Base-by-base conservation (phyloP, 1,140 invertebrate genomes). In the Apis florea region DNA sequence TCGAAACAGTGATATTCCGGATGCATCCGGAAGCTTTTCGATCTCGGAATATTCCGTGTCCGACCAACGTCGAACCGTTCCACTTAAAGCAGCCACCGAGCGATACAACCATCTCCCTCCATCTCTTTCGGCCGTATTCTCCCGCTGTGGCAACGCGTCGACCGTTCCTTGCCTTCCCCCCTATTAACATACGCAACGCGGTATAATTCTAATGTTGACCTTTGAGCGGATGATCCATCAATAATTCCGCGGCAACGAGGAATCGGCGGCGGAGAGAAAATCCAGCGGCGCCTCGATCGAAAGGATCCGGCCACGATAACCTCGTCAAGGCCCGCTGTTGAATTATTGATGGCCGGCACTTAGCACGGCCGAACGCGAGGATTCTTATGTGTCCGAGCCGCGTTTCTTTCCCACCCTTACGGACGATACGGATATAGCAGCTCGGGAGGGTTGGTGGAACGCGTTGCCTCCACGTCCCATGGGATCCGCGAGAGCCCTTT, bases 271-370 rank as follows among this genome's bases (percentile, higher is more conserved):
- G 76, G 61, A 80, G 77, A 79, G 69, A 82, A 77, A 76, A 68
- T 75, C 71, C 71, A 67, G 51, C 51, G 73, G 15, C 64, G 72
- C 17, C 47, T 54, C 81, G 66, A 73, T 40, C 73, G 74, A 59
- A 68, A 82, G 72, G 72, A 80, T 64, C 63, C 31, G 31, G 67
- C 70, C 72, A 40, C 61, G 74, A 82, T 90, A 91, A 91, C 88
- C 89, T 92, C 89, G 88, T 92, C 90, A 91, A 89, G 90, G 90
- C 89, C 86, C 87, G 81, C 89, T 91, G 79, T 90, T 92, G 92
- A 92, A 92, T 92, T 92, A 92, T 92, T 92, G 90, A 92, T 92
- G 88, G 67, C 79, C 81, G 86, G 79, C 87, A 91, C 90, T 91
- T 89, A 88, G 76, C 87, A 82, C 83, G 73, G 64, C 47, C 78